Percentiles rank a stretch among this genome's conserved stretches.
phyloP scores from a whole-genome alignment of 2,797 vertebrate species.

The Vireo griseus region DNA sequence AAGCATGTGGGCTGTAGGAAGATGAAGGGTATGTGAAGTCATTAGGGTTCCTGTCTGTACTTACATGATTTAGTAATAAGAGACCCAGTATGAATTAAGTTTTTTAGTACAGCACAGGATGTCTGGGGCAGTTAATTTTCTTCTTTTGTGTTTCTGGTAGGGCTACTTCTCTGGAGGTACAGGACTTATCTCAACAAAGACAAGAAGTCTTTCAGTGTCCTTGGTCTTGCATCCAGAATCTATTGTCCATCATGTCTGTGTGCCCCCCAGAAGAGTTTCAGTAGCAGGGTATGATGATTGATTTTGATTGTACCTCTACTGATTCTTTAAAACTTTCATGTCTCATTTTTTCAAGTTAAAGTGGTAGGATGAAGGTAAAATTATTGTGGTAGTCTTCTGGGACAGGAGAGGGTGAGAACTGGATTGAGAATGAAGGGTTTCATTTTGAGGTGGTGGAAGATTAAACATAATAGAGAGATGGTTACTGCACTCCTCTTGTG shows the following conservation, averaged over 20 bases:
- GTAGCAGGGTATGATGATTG: background rate
- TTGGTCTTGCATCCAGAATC: background rate
- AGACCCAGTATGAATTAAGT: background rate
- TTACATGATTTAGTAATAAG: background rate
- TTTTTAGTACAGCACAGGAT: background rate
- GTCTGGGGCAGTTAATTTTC: background rate
- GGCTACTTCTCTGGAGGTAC: background rate
- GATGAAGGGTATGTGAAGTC: background rate
- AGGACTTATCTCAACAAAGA: background rate
- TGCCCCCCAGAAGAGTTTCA: background rate
- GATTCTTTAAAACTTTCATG: background rate
- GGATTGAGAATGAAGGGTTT: background rate
- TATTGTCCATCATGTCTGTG: background rate
- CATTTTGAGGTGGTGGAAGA: background rate
- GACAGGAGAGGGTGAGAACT: background rate
- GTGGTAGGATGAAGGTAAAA: background rate
- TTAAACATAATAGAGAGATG: background rate
- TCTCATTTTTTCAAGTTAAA: background rate
- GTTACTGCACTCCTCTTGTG: background rate
- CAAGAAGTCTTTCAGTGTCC: background rate
- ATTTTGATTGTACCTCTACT: background rate
- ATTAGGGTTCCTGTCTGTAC: background rate
- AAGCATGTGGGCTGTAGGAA: background rate
- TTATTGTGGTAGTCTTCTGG: background rate
- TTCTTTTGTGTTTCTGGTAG: background rate